phyloP scores from a whole-genome alignment of 2,888 invertebrate genomes.

The Volucella inanis region DNA sequence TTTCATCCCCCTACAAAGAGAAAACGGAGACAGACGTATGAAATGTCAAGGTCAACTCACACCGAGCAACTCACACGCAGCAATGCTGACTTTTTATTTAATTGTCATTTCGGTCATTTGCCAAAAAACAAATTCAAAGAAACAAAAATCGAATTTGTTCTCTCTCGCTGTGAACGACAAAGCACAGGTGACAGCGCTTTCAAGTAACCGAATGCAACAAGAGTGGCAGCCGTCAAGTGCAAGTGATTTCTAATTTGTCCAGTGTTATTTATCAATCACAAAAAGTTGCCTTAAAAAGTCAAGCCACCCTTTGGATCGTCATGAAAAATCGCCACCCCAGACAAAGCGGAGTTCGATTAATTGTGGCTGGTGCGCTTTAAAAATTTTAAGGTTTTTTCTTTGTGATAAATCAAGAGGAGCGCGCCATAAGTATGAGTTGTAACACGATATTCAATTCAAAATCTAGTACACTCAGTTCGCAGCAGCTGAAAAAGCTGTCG shows the following conservation, averaged over 20 bases:
- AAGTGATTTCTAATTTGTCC: slow-evolving; percentile 30
- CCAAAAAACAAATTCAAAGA: slow-evolving; percentile 9
- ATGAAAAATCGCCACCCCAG: neutral
- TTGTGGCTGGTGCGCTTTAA: slow-evolving; percentile 29
- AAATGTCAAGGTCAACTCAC: no score
- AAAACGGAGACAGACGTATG: no score
- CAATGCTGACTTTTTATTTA: slow-evolving; percentile 21
- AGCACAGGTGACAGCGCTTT: slow-evolving; percentile 23
- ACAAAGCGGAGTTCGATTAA: slow-evolving; percentile 14
- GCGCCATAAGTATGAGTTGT: slow-evolving; percentile 48
- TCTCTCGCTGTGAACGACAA: neutral
- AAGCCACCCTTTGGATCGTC: slow-evolving; percentile 36
- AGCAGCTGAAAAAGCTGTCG: no score
- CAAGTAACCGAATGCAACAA: neutral
- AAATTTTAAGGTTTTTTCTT: neutral
- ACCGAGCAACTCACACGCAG: slow-evolving; percentile 5
- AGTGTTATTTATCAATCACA: slow-evolving; percentile 2
- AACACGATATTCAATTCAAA: no score
- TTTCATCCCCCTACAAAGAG: no score
- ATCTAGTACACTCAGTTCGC: no score
- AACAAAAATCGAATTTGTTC: no score
- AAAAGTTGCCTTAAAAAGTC: neutral
- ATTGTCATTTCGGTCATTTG: slow-evolving; percentile 48
- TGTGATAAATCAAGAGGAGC: neutral
- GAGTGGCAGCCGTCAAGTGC: slow-evolving; percentile 46